Percentiles rank a stretch among this genome's conserved stretches.
Evolutionary conservation across 2,113 vertebrate species (phyloP).

Genomic region (Orycteropus afer): DNA sequence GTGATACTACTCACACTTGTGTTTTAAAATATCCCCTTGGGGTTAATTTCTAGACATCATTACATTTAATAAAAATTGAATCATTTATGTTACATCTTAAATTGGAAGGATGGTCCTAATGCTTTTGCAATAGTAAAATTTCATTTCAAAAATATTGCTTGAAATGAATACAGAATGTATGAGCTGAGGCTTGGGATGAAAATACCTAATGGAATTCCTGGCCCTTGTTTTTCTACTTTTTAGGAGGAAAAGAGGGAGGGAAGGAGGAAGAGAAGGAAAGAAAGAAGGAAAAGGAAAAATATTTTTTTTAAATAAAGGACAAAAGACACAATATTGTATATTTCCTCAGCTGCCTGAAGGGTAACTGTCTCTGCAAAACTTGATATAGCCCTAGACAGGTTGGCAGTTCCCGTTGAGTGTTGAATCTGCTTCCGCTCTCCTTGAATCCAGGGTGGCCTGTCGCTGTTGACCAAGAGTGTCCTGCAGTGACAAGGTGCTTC

Average conservation of each 20-base stretch:
- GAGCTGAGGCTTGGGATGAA: neutral
- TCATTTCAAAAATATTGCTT: constrained; percentile 44
- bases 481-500: neutral
- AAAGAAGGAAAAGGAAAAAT: neutral
- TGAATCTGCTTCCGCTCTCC: accelerated
- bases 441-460: neutral
- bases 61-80: constrained; percentile 64
- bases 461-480: neutral
- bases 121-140: constrained; percentile 47
- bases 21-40: constrained; percentile 59
- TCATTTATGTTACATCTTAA: constrained; percentile 22
- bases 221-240: neutral
- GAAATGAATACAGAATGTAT: constrained; percentile 2
- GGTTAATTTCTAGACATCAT: constrained; percentile 70
- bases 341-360: neutral
- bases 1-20: constrained; percentile 42
- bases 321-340: neutral
- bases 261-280: neutral
- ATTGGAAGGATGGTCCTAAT: constrained; percentile 45
- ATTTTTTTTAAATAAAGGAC: neutral
- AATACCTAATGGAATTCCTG: neutral
- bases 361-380: neutral
- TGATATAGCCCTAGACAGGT: neutral
- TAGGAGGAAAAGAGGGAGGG: neutral
- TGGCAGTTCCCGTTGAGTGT: neutral